These are phyloP conservation scores for Caenorhabditis japonica DNA, from an alignment of 2,888 invertebrate species.

Conservation along the genomic window DNA sequence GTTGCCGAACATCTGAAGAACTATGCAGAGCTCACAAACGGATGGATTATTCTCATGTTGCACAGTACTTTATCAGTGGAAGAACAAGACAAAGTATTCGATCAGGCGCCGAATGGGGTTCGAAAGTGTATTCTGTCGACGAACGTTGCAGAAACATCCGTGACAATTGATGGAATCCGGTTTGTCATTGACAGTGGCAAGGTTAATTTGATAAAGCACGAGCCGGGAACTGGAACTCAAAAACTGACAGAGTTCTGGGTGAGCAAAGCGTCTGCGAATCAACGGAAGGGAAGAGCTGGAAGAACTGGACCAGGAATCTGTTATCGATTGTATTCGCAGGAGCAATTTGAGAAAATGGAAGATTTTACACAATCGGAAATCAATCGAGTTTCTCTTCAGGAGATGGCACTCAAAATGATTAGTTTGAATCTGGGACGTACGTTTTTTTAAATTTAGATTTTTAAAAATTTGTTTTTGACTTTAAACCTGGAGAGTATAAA, in stretches of 20 bases:
- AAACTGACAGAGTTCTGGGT: slow-evolving; percentile 88
- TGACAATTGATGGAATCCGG: slow-evolving; percentile 96
- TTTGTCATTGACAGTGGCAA: slow-evolving; percentile 98
- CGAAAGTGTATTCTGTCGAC: slow-evolving; percentile 97
- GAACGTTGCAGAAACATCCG: slow-evolving; percentile 97
- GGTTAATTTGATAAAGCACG: slow-evolving; percentile 88
- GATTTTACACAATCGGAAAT: slow-evolving; percentile 78
- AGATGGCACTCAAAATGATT: slow-evolving; percentile 91
- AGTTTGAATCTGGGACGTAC: slow-evolving; percentile 92
- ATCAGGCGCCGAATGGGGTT: slow-evolving; percentile 92
- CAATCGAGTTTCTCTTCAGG: slow-evolving; percentile 93
- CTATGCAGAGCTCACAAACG: slow-evolving; percentile 85
- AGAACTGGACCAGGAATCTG: slow-evolving; percentile 91
- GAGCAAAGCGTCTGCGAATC: slow-evolving; percentile 96
- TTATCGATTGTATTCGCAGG: slow-evolving; percentile 82
- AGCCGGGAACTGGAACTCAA: slow-evolving; percentile 90
- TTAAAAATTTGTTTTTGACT: too few relatives aligned
- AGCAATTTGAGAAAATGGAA: slow-evolving; percentile 77
- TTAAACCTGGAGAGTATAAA: too few relatives aligned
- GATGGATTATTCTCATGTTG: slow-evolving; percentile 92
- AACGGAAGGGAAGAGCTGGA: slow-evolving; percentile 85
- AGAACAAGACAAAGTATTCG: slow-evolving; percentile 97
- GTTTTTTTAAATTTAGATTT: slow-evolving; percentile 34
- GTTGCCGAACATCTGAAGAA: slow-evolving; percentile 80
- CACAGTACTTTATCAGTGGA: slow-evolving; percentile 90